Evolutionary conservation across 1,140 invertebrate species (phyloP), one percentile per base, ranked within the genome.

Genomic region (Leptinotarsa undecemlineata): DNA sequence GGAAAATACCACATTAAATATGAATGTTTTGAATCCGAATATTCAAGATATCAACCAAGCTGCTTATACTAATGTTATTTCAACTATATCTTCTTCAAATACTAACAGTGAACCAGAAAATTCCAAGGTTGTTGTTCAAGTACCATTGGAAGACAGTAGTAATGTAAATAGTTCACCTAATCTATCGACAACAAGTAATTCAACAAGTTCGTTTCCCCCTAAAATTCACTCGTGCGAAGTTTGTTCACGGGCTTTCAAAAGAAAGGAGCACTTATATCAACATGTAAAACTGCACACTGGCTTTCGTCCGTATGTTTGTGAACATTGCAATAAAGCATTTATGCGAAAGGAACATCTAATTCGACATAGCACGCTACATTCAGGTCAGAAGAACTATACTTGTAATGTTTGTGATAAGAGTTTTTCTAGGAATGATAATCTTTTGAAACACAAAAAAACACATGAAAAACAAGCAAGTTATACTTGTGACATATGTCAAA

Each of bases 331-430:
- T 6, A 94, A 93, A 83, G 87, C 89, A 1, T 95, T 94, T 78
- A 92, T 91, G 77, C 87, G 90, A 1, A 93, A 92, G 74, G 91
- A 92, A 75, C 90, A 92, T 80, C 82, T 94, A 48, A 86, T 91
- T 13, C 86, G 92, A 11, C 94, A 95, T 79, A 87, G 90, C 78
- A 89, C 91, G 3, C 91, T 90, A 5, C 93, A 95, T 81, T 93
- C 92, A 0, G 92, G 92, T 0, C 87, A 92, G 74, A 92, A 93
- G 77, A 89, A 91, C 83, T 93, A 91, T 80, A 88, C 89, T 47
- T 95, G 94, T 81, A 91, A 93, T 60, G 86, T 93, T 6, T 95
- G 94, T 83, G 89, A 89, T 4, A 94, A 94, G 80, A 89, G 89
- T 64, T 95, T 95, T 77, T 92, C 91, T 0, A 88, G 92, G 2